Base-by-base conservation (phyloP, 2,113 vertebrate genomes). In the Pangasianodon hypophthalmus region DNA sequence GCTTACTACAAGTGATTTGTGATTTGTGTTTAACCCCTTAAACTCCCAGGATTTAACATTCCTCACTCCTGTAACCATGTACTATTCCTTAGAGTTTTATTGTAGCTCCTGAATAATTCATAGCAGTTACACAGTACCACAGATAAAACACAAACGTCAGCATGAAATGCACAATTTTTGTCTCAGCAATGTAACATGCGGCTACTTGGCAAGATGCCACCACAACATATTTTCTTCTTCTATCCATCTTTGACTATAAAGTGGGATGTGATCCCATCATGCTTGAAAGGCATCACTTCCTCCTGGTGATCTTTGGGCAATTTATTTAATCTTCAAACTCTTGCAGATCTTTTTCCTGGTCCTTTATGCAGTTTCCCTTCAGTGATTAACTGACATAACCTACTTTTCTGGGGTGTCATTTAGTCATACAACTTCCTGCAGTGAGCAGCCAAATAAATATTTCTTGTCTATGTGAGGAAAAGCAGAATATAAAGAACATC, bases 121-220 rank as follows among this genome's bases (percentile, higher is more conserved):
- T 29, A 29, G 37, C 82, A 60, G 82, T 26, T 16, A 46, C 56
- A 29, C 32, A 44, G 82, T 84, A 46, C 21, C 58, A 29, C 58
- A 62, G 37, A 62, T 62, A 24, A 32, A 84, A 44, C 54, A 32
- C 52, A 18, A 83, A 58, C 19, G 11, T 44, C 56, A 41, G 37
- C 37, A 84, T 86, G 62, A 85, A 85, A 67, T 50, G 46, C 16
- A 67, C 37, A 50, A 62, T 84, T 60, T 62, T 62, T 44, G 21
- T 44, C 62, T 52, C 84, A 52, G 56, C 37, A 16, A 84, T 62
- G 82, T 84, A 84, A 46, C 37, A 84, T 46, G 58, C 21, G 29
- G 37, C 56, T 84, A 16, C 37, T 29, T 44, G 82, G 82, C 82
- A 16, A 62, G 37, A 62, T 29, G 82, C 37, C 82, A 84, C 11